Evolutionary conservation across 2,797 vertebrate species (phyloP), one percentile per base, ranked within the genome.

Genomic region (Sternarchorhynchus goeldii): DNA sequence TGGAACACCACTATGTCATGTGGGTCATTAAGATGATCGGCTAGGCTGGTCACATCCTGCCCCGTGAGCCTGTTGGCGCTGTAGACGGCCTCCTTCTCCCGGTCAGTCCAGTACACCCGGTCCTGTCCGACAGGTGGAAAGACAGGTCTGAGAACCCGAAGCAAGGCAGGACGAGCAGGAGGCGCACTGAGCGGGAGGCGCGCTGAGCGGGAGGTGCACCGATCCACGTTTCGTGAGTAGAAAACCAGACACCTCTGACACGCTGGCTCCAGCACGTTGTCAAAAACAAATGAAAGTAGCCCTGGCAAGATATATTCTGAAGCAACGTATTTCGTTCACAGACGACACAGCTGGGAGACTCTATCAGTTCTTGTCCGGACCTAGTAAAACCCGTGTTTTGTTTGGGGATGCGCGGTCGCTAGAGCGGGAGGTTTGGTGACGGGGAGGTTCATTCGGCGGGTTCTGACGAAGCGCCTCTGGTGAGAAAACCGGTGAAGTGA

Each of bases 101-200:
- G 89, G 90, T 99, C 98, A 0, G 97, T 99, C 98, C 98, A 99
- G 92, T 98, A 99, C 76, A 99, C 94, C 60, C 93, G 97, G 89
- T 99, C 98, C 98, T 99, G 86, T 83, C 84, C 81, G 36, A 62
- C 3, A 77, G 29, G 71, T 31, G 14, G 31, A 53, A 62, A 3
- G 17, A 65, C 12, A 73, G 21, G 60, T n/a, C 25, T 5, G 7
- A 71, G 29, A 36, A 34, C 21, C 55, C 29, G 6, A 66, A 21
- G 20, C n/a, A 3, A 67, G 7, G 45, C 2, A 55, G 10, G 10
- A 50, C 7, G 16, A 31, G 29, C 41, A 50, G 2, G 66, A 66
- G 64, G 8, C n/a, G 34, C 60, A 34, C 12, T 12, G 20, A 31
- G 20, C 10, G 12, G n/a, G 14, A n/a, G 45, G 45, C 3, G 45